Base-by-base conservation (phyloP, 1,140 invertebrate genomes). In the Macrobrachium rosenbergii region DNA sequence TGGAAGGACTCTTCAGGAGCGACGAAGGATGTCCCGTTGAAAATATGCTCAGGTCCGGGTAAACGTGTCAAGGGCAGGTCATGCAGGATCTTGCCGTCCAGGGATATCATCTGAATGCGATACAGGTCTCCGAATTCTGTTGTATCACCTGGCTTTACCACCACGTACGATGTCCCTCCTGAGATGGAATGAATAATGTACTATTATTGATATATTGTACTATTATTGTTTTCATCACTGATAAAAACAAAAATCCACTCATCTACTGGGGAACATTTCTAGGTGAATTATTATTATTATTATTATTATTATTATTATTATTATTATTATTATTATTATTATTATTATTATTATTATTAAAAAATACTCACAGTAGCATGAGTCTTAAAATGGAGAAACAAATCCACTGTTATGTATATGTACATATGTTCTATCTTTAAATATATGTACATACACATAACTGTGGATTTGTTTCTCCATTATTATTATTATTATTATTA, bases 1-100 rank as follows among this genome's bases (percentile, higher is more conserved):
- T 94, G 94, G 90, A 94, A 94, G 89, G 93, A 92, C 58, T 92
- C 91, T 83, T 92, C 90, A 17, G 93, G 93, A 63, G 93, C 93
- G 23, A 91, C 64, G 88, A 93, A 93, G 12, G 91, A 91, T 58
- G 92, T 91, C 52, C 91, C 91, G 87, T 91, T 92, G 89, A 94
- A 94, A 19, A 94, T 85, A 77, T 90, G 90, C 17, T 91, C 88
- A 45, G 91, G 90, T 1, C 90, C 83, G 5, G 90, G 87, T 62
- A 93, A 90, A 21, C 90, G 90, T 11, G 85, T 52, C 8, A 93
- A 89, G 7, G 92, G 91, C 21, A 92, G 91, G 67, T 92, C 90
- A n/a, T 91, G 90, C 21, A 94, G 88, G 11, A 90, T 89, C 10
- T 92, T 91, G 17, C 93, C 93, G 80, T 93, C 90, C 10, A 94